Base-by-base conservation (phyloP, 2,113 vertebrate genomes). In the Oxygymnocypris stewartii region DNA sequence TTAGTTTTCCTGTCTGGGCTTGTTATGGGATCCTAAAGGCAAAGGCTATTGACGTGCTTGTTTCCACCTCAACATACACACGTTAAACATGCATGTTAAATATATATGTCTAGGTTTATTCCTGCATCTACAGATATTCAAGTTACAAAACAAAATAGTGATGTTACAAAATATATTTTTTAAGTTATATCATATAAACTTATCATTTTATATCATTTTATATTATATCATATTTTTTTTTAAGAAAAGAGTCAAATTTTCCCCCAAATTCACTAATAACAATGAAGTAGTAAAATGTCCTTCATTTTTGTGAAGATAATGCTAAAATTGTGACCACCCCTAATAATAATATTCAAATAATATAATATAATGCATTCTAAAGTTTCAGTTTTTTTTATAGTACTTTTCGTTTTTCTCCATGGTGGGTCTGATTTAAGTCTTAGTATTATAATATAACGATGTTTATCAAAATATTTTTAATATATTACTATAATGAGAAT, bases 1-100 rank as follows among this genome's bases (percentile, higher is more conserved):
- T 11, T n/a, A 14, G 86, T 85, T 85, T 86, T 80, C 44, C 81
- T 79, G 75, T 80, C 76, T 37, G 20, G 51, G 37, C 85, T 88
- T 79, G 86, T 76, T 88, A 82, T 82, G 86, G 35, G 84, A 88
- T 25, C 71, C 35, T 9, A 40, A 59, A 31, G 57, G 40, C 54
- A 80, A 80, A 67, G 6, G 37, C 18, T 74, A 42, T 74, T n/a
- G 71, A 74, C 20, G 0, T 23, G 69, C 37, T 73, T 4, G 10
- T 74, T n/a, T 74, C 71, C 18, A 44, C 20, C 8, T 74, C 37
- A 44, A 42, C 20, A 74, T 42, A 11, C 37, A 5, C 37, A 40
- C 12, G 73, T 75, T 75, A 44, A n/a, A 75, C 23, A 44, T n/a
- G 71, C 37, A 74, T 73, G 28, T 69, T 69, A 69, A 28, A 31